phyloP scores from a whole-genome alignment of 1,140 invertebrate genomes.

The Hyposmocoma kahamanoa region DNA sequence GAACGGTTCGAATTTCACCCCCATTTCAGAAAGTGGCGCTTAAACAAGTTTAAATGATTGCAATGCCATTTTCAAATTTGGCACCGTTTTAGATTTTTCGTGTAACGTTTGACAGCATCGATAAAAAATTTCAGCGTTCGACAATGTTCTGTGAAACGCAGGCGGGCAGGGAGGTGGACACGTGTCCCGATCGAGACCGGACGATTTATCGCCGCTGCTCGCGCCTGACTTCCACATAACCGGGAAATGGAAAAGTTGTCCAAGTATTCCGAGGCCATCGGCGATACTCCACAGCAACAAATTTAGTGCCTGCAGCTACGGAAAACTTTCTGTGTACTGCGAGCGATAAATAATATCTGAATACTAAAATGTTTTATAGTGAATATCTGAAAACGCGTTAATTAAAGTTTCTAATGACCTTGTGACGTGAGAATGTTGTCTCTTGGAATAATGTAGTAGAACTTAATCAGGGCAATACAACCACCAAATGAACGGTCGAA shows the following conservation, averaged over 20 bases:
- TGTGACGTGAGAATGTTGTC: background rate
- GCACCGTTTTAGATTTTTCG: background rate
- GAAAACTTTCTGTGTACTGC: constrained; percentile 27
- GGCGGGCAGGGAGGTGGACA: background rate
- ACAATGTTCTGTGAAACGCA: background rate
- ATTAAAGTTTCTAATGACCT: background rate
- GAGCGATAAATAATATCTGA: constrained; percentile 31
- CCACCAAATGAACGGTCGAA: constrained; percentile 20
- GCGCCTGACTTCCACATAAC: constrained; percentile 16
- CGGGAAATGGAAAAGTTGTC: constrained; percentile 37
- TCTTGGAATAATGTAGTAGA: background rate
- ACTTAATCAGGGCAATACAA: constrained; percentile 8
- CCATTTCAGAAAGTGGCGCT: background rate
- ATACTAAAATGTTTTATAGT: background rate
- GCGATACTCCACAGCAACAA: constrained; percentile 22
- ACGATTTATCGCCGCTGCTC: constrained; percentile 28
- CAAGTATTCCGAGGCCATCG: constrained; percentile 20
- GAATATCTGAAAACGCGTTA: background rate
- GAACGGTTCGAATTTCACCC: background rate
- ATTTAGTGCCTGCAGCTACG: constrained; percentile 25
- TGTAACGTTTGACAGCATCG: background rate
- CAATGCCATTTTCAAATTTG: background rate
- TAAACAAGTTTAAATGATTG: background rate
- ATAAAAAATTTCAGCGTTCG: background rate
- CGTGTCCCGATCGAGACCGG: constrained; percentile 10